Conservation (phyloP, 2,888 invertebrate genomes). For the Cryptocephalus moraei region DNA sequence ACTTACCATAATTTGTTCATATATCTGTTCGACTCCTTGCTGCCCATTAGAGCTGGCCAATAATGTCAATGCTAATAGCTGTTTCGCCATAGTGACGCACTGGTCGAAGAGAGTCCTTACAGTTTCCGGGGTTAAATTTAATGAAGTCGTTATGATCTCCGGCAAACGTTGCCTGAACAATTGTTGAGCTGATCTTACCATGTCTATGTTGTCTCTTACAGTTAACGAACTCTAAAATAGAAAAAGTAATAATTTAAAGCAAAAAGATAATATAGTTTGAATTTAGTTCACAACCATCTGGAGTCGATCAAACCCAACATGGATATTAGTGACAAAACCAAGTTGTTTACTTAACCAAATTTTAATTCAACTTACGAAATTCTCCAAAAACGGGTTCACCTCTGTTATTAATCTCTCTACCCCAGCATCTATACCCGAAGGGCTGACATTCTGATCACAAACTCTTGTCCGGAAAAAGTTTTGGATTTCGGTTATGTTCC, state of each 20-base stretch:
- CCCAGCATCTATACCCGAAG: constrained; percentile 35
- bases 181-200: constrained; percentile 29
- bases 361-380: constrained; percentile 33
- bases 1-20: constrained; percentile 35
- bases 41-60: constrained; percentile 33
- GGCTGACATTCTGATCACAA: constrained; percentile 34
- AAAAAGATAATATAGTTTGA: too few species aligned
- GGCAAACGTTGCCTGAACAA: constrained; percentile 31
- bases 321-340: background rate
- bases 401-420: constrained; percentile 38
- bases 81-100: constrained; percentile 21
- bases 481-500: constrained; percentile 38
- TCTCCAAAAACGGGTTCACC: constrained; percentile 36
- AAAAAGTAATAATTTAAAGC: constrained; percentile 2
- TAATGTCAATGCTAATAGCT: constrained; percentile 30
- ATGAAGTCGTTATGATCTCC: constrained; percentile 24
- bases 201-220: constrained; percentile 32
- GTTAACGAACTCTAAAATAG: constrained; percentile 25
- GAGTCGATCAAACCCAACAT: too few species aligned
- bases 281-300: too few species aligned
- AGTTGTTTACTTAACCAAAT: background rate
- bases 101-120: constrained; percentile 26
- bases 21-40: constrained; percentile 34
- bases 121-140: constrained; percentile 21
- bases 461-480: constrained; percentile 39